Evolutionary conservation across 2,797 vertebrate genomes (phyloP).

Genomic region (Selene dorsalis): DNA sequence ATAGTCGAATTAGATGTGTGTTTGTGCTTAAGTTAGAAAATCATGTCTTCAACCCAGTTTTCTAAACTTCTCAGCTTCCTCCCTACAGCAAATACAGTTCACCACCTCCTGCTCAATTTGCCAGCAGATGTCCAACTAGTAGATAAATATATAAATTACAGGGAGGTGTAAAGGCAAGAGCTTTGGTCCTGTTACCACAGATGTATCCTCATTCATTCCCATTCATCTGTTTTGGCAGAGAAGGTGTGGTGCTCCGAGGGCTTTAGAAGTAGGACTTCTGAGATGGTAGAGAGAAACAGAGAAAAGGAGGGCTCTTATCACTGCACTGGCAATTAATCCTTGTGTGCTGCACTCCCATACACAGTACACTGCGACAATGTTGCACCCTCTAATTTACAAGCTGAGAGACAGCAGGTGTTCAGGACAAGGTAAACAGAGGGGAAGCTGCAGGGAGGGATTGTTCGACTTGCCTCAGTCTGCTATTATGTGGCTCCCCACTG

Average conservation of each 20-base stretch:
- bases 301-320: constrained; percentile 64
- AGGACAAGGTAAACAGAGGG: constrained; percentile 74
- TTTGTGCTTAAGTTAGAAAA: background rate
- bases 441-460: constrained; percentile 58
- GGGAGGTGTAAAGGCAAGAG: constrained; percentile 45
- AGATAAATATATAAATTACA: constrained; percentile 59
- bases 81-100: constrained; percentile 34
- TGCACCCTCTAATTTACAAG: constrained; percentile 77
- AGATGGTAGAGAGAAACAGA: constrained; percentile 37
- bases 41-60: background rate
- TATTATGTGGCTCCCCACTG: constrained; percentile 68
- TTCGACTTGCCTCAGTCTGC: constrained; percentile 55
- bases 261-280: constrained; percentile 46
- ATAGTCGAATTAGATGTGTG: background rate
- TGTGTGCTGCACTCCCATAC: constrained; percentile 60
- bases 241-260: constrained; percentile 24
- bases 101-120: constrained; percentile 36
- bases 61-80: constrained; percentile 23
- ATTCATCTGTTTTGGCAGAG: constrained; percentile 51
- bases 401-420: constrained; percentile 77
- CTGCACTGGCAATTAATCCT: constrained; percentile 70
- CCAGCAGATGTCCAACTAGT: constrained; percentile 64
- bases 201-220: constrained; percentile 46
- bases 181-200: constrained; percentile 51
- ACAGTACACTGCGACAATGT: constrained; percentile 59